Evolutionary conservation across 2,888 invertebrate genomes (phyloP), one percentile per base, ranked within the genome.

Genomic region (Phaedon cochleariae): DNA sequence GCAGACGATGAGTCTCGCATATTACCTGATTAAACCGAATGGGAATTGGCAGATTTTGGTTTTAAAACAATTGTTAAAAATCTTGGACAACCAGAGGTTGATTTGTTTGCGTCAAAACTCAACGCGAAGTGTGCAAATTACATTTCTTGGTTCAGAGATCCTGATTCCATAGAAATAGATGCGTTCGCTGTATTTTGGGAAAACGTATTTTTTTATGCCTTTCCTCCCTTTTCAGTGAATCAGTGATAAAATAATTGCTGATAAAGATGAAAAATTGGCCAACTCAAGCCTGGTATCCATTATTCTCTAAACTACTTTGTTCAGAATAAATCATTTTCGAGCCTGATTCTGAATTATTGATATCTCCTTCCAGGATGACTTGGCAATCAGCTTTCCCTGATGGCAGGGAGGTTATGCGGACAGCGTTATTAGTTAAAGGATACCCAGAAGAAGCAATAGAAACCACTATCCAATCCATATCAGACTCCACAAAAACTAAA

Each of bases 331-430:
- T 26, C 3, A 26, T 26, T 26, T 48, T 48, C 20, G 5, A 21
- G 10, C 48, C 62, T 17, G 18, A 63, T 10, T 29, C 29, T 21
- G 22, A 20, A 45, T 41, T 63, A 37, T 22, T 63, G 4, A 41
- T 59, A n/a, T 59, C 37, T 51, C 67, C 67, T 61, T 67, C 61
- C 57, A 67, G 67, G 34, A 26, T 51, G 26, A 61, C 15, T n/a
- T n/a, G 18, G 18, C 55, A 55, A 51, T 18, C 37, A 61, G 17
- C 22, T 64, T 67, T 61, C 48, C 67, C 58, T 64, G 64, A 61
- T 61, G 45, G 61, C 53, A 64, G 61, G 63, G 60, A 64, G 17
- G 22, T 64, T 67, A 53, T 67, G 20, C 31, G 67, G 63, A 5
- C 22, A 21, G 10, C 51, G n/a, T 29, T 57, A 18, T 18, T 64